phyloP scores from a whole-genome alignment of 2,888 invertebrate genomes.

The Drosophila koepferae region DNA sequence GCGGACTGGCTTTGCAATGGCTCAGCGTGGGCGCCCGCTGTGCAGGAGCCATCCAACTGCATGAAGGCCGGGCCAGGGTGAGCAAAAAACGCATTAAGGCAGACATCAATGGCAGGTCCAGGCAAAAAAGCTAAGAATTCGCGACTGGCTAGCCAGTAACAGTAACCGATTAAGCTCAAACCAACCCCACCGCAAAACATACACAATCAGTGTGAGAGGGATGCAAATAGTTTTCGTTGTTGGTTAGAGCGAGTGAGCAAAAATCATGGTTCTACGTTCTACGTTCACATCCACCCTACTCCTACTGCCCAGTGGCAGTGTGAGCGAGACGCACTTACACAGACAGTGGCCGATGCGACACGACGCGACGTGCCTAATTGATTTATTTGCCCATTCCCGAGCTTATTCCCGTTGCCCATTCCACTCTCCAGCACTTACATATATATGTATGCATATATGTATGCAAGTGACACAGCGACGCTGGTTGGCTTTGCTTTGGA shows the following conservation, averaged over 20 bases:
- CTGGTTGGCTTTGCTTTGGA: conserved; percentile 59
- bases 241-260: conserved; percentile 10
- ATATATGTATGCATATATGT: not conserved
- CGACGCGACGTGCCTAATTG: conserved; percentile 70
- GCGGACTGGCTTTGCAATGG: conserved; percentile 4
- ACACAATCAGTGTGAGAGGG: conserved; percentile 19
- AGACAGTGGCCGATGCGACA: conserved; percentile 58
- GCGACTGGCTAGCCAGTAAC: conserved; percentile 63
- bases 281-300: conserved; percentile 27
- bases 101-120: conserved; percentile 50
- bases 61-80: conserved; percentile 7
- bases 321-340: conserved; percentile 41
- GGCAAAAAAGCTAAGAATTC: conserved; percentile 48
- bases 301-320: conserved; percentile 12
- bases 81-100: conserved; percentile 69
- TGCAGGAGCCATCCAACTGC: conserved; percentile 18
- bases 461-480: conserved; percentile 7
- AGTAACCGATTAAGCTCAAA: conserved; percentile 72
- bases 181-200: conserved; percentile 42
- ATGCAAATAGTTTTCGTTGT: conserved; percentile 6
- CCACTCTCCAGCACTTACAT: conserved; percentile 4
- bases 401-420: conserved; percentile 30
- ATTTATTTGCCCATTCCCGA: conserved; percentile 63
- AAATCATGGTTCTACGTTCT: conserved; percentile 15
- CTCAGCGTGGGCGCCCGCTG: conserved; percentile 43